Evolutionary conservation across 2,888 invertebrate genomes (phyloP).

Genomic region (Lamproptera curius): DNA sequence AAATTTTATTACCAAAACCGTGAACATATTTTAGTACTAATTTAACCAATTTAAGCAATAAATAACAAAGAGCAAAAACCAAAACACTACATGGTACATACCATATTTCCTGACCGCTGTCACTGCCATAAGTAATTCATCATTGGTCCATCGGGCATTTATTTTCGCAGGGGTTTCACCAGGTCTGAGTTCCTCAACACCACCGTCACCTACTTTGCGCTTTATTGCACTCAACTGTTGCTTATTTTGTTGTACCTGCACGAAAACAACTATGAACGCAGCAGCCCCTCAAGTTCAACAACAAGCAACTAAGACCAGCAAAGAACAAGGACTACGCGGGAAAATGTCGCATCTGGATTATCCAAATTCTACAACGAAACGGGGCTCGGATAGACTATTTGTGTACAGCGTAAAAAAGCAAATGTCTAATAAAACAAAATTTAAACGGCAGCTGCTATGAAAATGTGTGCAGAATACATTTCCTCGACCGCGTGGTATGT

Average conservation of each 20-base stretch:
- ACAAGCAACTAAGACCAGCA: conserved; percentile 7
- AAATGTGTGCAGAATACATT: conserved; percentile 73
- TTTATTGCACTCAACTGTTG: conserved; percentile 93
- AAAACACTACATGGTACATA: conserved; percentile 53
- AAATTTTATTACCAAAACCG: too few relatives aligned
- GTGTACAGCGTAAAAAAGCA: conserved; percentile 1
- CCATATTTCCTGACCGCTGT: conserved; percentile 91
- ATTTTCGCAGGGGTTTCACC: conserved; percentile 83
- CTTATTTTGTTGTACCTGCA: conserved; percentile 95
- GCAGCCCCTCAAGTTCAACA: background rate
- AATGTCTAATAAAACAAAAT: conserved; percentile 38
- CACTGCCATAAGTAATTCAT: conserved; percentile 93
- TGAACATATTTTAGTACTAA: too few relatives aligned
- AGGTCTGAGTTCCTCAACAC: conserved; percentile 81
- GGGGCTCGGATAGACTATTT: conserved; percentile 23
- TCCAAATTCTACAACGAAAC: conserved; percentile 55
- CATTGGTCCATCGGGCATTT: conserved; percentile 94
- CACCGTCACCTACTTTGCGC: conserved; percentile 81
- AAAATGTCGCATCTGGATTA: conserved; percentile 58
- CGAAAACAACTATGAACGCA: conserved; percentile 8
- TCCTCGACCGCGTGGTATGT: conserved; percentile 26
- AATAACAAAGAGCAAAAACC: too few relatives aligned
- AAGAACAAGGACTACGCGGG: conserved; percentile 1
- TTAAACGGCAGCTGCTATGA: conserved; percentile 32
- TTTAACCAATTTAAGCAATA: too few relatives aligned